A percentile compares a stretch with the other conserved stretches of the same genome.
Conservation (phyloP, 2,888 invertebrate species). For the Neoscelio sp. region DNA sequence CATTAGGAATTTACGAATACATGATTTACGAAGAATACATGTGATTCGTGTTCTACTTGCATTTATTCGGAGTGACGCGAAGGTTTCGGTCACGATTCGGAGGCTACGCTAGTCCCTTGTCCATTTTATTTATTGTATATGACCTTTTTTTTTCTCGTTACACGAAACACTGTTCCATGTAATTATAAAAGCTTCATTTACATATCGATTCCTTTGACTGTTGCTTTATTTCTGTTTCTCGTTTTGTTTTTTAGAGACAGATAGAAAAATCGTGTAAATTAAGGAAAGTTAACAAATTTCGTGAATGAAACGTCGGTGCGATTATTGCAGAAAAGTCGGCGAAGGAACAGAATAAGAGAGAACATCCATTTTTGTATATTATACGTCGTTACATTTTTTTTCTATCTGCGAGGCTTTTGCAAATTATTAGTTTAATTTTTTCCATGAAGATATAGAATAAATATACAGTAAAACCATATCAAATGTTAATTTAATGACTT, state of each 20-base stretch:
- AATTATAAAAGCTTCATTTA: too few species aligned
- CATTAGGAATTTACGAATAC: conserved; percentile 81
- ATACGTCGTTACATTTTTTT: too few species aligned
- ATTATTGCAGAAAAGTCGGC: too few species aligned
- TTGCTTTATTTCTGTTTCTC: too few species aligned
- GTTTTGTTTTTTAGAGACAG: too few species aligned
- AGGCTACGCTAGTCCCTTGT: conserved; percentile 60
- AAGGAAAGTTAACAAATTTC: too few species aligned
- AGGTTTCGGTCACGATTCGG: conserved; percentile 39
- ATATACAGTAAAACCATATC: conserved; percentile 40
- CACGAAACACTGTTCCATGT: too few species aligned
- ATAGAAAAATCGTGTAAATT: too few species aligned
- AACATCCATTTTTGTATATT: too few species aligned
- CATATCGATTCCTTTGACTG: too few species aligned
- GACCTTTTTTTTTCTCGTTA: conserved; percentile 7
- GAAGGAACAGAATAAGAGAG: too few species aligned
- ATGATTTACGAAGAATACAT: conserved; percentile 75
- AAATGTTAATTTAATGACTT: conserved; percentile 31
- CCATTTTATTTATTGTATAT: conserved; percentile 57
- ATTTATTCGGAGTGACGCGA: conserved; percentile 71
- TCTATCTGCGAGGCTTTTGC: conserved; percentile 8
- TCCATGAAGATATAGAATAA: conserved; percentile 28
- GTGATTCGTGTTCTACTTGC: conserved; percentile 74
- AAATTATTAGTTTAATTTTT: conserved; percentile 25
- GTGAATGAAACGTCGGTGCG: too few species aligned